Base-by-base conservation (phyloP, 2,888 invertebrate species). In the Dasysyrphus tricinctus region DNA sequence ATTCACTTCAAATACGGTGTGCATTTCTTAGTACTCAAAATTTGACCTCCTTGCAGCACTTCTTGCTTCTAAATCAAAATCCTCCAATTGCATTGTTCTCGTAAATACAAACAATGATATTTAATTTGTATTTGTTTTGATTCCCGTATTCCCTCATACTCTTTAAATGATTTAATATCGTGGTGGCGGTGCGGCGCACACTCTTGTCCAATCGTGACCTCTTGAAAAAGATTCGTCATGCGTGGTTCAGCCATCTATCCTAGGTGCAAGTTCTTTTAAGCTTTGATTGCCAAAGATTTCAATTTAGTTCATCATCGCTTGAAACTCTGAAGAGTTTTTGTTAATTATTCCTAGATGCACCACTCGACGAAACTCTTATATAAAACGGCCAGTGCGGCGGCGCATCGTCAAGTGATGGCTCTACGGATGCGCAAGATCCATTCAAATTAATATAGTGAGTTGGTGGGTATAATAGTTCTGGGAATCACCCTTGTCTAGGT, bases 61-160 rank as follows among this genome's bases (percentile, higher is more conserved):
- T 54, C 32, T 19, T n/a, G 32, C 16, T 42, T 44, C 49, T 16
- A 51, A 51, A 44, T 56, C 57, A 24, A 56, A 82, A 70, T 70
- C 51, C n/a, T 34, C 32, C 11, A 47, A 9, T 24, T 34, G 24
- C 57, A 57, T 78, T 79, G 24, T 24, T 2, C 24, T 24, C 3
- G 16, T 19, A 70, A 42, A 29, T 59, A 69, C 77, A 74, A 85
- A 85, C 77, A 85, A 77, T 85, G 77, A 85, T 37, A 84, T 84
- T 80, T 67, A 16, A 61, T 67, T 84, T 42, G 54, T 54, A 81
- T 85, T 81, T 85, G 76, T 84, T 84, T 84, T 84, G 80, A 84
- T 80, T 80, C 84, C 57, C 14, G 16, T 11, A 73, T 24, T 24
- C 24, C 24, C 24, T 1, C 24, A 24, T 24, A 24, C 54, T 34